Base-by-base conservation (phyloP, 2,797 vertebrate genomes). In the Arctocebus calabarensis region DNA sequence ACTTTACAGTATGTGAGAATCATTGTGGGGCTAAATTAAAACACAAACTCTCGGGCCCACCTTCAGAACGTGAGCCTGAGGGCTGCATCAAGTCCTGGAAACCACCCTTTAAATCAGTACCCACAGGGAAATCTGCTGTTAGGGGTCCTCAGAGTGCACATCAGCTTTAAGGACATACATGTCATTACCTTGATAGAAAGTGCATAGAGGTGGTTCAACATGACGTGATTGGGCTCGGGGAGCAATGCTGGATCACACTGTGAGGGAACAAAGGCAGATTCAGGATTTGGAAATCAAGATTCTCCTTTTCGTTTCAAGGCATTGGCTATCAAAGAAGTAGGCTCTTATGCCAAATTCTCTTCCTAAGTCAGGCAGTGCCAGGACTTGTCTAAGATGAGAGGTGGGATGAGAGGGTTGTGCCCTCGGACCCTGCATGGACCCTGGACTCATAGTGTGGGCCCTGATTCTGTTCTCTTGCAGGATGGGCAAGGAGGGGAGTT, bases 221-320 rank as follows among this genome's bases (percentile, higher is more conserved):
- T 99, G 97, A 99, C 99, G 0, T 99, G 99, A 97, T 99, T 99
- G 61, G 99, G 99, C 96, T 99, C 99, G 0, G 99, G 99, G 52
- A 99, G 99, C 40, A 99, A 98, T 12, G 99, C 99, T 0, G 99
- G 99, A 91, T 99, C 99, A 17, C 99, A 99, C 99, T 99, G 98
- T 61, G 40, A 66, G 66, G 86, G 37, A 8, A 52, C 17, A 84
- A 45, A 70, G 29, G n/a, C 62, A 74, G 34, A 9, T 19, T 27
- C 2, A 40, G 37, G 40, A 52, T 13, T 0, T 43, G n/a, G 59
- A 78, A 55, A 70, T 25, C 34, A 61, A 1, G 34, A 40, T 45
- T 55, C 34, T 25, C 40, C 9, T 13, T 29, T 32, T 10, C 23
- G 19, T 2, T 45, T 64, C 73, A 27, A 0, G 7, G 45, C n/a